Conservation (phyloP, 2,888 invertebrate species). For the Cheilosia grossa region DNA sequence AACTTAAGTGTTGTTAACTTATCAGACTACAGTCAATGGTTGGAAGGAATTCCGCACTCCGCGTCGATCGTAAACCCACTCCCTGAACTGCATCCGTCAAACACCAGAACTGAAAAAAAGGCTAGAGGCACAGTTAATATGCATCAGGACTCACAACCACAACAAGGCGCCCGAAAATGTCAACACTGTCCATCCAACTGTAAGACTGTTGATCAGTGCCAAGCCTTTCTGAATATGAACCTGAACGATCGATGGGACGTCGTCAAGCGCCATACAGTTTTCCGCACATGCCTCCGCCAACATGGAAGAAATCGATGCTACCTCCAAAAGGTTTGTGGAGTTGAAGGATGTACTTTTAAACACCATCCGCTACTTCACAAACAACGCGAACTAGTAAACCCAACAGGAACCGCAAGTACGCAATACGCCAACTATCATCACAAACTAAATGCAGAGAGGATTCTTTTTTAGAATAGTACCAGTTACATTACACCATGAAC, state of each 20-base stretch:
- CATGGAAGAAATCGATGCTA: constrained; percentile 48
- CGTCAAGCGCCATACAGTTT: constrained; percentile 29
- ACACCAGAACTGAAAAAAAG: not conserved
- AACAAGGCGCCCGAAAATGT: not conserved
- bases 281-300: constrained; percentile 50
- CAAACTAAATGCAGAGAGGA: not conserved
- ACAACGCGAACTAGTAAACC: not conserved
- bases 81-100: not conserved
- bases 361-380: constrained; percentile 62
- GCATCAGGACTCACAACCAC: constrained; percentile 3
- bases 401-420: not conserved
- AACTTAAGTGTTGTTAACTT: not conserved
- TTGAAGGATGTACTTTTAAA: constrained; percentile 44
- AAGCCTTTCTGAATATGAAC: constrained; percentile 11
- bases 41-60: not conserved
- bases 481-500: not conserved
- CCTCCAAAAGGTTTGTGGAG: constrained; percentile 26
- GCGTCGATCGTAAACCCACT: constrained; percentile 3
- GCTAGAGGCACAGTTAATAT: constrained; percentile 10
- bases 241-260: constrained; percentile 47
- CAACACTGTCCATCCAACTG: constrained; percentile 1
- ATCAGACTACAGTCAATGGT: constrained; percentile 8
- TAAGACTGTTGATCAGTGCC: constrained; percentile 7
- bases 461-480: constrained; percentile 25
- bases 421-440: not conserved